A percentile compares a stretch with the other conserved stretches of the same genome.
phyloP scores from a whole-genome alignment of 2,888 invertebrate species.

The Caenorhabditis sp. region DNA sequence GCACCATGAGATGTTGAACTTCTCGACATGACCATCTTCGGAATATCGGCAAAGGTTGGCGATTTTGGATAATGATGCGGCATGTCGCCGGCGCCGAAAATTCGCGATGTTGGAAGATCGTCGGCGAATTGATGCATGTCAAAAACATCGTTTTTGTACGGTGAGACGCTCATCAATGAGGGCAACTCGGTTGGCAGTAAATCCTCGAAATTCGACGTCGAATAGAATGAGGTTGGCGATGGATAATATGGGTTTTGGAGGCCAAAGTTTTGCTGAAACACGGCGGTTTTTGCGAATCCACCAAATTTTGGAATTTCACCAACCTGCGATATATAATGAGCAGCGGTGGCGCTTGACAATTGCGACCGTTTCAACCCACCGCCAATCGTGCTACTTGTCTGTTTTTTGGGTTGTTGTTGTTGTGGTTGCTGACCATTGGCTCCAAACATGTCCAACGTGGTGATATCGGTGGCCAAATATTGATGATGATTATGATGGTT shows the following conservation, averaged over 20 bases:
- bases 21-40: background rate
- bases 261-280: conserved; percentile 2
- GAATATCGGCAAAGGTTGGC: background rate
- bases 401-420: background rate
- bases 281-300: too few species aligned
- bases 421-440: background rate
- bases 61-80: background rate
- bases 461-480: conserved; percentile 28
- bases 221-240: conserved; percentile 1
- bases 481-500: background rate
- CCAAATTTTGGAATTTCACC: too few species aligned
- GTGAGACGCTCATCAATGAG: conserved; percentile 25
- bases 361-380: background rate
- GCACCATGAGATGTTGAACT: background rate
- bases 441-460: conserved; percentile 22
- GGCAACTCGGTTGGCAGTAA: conserved; percentile 13
- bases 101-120: background rate
- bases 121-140: conserved; percentile 4
- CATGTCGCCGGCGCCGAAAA: background rate
- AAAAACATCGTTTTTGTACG: conserved; percentile 13
- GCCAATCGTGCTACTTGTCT: background rate
- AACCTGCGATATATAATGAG: background rate
- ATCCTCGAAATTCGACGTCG: conserved; percentile 3
- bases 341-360: background rate
- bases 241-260: background rate